Evolutionary conservation across 2,113 vertebrate genomes (phyloP), one percentile per base, ranked within the genome.

Genomic region (Carassius gibelio): DNA sequence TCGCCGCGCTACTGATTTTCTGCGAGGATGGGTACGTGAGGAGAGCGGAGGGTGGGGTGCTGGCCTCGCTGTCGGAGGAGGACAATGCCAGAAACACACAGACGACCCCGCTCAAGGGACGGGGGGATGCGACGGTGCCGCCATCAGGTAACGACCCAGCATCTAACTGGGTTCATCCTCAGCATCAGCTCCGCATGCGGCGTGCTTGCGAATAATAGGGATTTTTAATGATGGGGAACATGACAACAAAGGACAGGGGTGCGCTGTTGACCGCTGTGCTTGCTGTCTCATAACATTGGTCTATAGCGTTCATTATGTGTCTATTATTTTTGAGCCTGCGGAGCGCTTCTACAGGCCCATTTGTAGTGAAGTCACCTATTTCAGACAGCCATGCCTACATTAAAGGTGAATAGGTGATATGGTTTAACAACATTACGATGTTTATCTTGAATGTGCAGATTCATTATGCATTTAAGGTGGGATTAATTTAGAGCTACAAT

Each of bases 61-160:
- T 81, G 14, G 75, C 83, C 83, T 81, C 88, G 36, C 83, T 62
- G 45, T 79, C 77, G 75, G 90, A 93, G 88, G 90, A 92, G 48
- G 86, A 89, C 90, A 88, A 88, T 93, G 91, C 88, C 87, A 80
- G 81, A 85, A 4, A 69, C 55, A 21, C 77, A 11, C 74, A 88
- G 30, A 82, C 64, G 42, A 34, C 26, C n/a, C 36, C 80, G 61
- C 85, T 76, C 45, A 42, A 84, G 19, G 2, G 23, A 10, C 72
- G 72, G 45, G 74, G 30, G 80, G 66, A 85, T 36, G 72, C 57
- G 71, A 64, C 77, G 76, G 82, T 50, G 88, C 48, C 84, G 77
- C 61, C 84, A 78, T 59, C 79, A 84, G 87, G 87, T 88, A 88
- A 85, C 57, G 76, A 78, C 34, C 5, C 38, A 21, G 88, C 85